Percentiles rank a stretch among this genome's conserved stretches.
Evolutionary conservation across 2,888 invertebrate species (phyloP).

Genomic region (Microctonus hyperodae): DNA sequence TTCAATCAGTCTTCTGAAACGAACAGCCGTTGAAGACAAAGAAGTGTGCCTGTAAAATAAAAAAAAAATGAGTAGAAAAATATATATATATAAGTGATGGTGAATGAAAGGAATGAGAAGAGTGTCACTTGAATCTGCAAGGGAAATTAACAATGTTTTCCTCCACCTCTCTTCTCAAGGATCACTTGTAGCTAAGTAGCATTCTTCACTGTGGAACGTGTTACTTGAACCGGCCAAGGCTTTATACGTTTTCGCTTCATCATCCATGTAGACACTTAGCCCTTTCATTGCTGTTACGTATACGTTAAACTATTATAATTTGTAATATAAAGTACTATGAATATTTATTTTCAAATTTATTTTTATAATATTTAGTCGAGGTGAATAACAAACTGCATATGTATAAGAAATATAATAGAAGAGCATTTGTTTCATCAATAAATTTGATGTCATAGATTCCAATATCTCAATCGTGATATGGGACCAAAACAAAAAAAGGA

Average conservation of each 20-base stretch:
- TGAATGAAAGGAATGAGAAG: constrained; percentile 24
- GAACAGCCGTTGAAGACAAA: constrained; percentile 37
- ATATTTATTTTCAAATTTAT: too few species aligned
- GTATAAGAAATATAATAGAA: too few species aligned
- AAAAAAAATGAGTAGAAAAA: background rate
- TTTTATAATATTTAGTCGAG: too few species aligned
- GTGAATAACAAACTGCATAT: too few species aligned
- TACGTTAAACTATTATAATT: background rate
- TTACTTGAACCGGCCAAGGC: constrained; percentile 45
- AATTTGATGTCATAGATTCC: too few species aligned
- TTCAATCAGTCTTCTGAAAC: constrained; percentile 51
- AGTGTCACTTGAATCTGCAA: constrained; percentile 53
- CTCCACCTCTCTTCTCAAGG: constrained; percentile 48
- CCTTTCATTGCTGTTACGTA: constrained; percentile 4
- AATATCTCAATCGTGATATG: background rate
- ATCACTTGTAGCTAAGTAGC: constrained; percentile 51
- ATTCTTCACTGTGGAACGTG: constrained; percentile 46
- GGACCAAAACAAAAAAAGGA: background rate
- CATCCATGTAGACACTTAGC: too few species aligned
- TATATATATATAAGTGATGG: background rate
- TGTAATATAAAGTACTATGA: too few species aligned
- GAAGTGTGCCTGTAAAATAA: background rate
- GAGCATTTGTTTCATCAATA: too few species aligned
- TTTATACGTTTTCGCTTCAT: constrained; percentile 8
- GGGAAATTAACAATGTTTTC: constrained; percentile 58